A percentile compares a stretch with the other conserved stretches of the same genome.
phyloP scores from a whole-genome alignment of 2,888 invertebrate species.

The Caenorhabditis becei region DNA sequence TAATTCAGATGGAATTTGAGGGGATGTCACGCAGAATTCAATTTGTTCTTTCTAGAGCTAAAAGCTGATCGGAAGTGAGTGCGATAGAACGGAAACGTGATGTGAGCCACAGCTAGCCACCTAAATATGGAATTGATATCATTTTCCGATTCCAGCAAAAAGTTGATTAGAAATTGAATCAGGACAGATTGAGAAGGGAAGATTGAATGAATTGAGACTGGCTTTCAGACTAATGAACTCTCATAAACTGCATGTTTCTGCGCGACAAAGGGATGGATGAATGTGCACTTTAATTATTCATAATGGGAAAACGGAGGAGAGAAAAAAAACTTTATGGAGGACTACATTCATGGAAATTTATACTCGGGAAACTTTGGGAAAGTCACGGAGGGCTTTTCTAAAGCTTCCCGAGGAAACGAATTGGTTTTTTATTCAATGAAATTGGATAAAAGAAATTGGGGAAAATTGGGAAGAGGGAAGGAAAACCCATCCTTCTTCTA shows the following conservation, averaged over 20 bases:
- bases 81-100: slow-evolving; percentile 27
- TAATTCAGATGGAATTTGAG: neutral
- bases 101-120: too few relatives aligned
- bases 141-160: neutral
- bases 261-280: neutral
- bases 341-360: neutral
- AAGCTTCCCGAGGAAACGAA: neutral
- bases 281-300: slow-evolving; percentile 13
- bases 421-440: neutral
- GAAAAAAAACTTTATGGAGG: neutral
- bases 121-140: slow-evolving; percentile 12
- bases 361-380: neutral
- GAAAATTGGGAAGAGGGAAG: neutral
- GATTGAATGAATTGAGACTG: neutral
- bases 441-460: neutral
- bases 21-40: slow-evolving; percentile 30
- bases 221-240: slow-evolving; percentile 26
- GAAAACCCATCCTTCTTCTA: too few relatives aligned
- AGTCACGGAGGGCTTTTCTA: neutral
- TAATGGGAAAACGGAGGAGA: neutral
- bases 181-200: neutral
- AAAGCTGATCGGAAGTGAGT: neutral
- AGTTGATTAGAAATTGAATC: neutral
- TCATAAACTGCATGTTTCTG: slow-evolving; percentile 15
- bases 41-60: slow-evolving; percentile 20